Evolutionary conservation across 2,888 invertebrate genomes (phyloP).

Genomic region (Oxystoma pomonae): DNA sequence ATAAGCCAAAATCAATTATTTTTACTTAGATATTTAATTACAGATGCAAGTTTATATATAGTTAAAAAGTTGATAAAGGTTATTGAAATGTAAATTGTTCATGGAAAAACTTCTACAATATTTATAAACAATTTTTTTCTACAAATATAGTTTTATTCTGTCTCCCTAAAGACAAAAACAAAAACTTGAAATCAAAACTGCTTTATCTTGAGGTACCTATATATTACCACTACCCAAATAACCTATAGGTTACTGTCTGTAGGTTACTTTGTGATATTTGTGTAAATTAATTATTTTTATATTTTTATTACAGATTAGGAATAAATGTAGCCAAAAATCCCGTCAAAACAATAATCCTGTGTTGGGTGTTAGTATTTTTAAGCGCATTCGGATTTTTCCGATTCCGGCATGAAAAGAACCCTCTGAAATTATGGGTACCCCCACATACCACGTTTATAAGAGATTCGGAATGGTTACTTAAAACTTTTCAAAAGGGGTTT

Average conservation of each 20-base stretch:
- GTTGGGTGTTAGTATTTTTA: conserved; percentile 54
- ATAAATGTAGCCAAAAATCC: conserved; percentile 57
- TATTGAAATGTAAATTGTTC: no score
- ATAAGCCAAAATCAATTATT: no score
- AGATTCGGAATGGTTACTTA: conserved; percentile 70
- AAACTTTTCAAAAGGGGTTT: conserved; percentile 61
- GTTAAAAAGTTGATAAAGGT: no score
- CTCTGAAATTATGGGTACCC: conserved; percentile 73
- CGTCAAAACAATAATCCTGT: conserved; percentile 55
- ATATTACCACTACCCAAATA: no score
- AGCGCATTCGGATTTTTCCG: conserved; percentile 59
- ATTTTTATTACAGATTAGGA: conserved; percentile 52
- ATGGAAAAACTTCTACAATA: no score
- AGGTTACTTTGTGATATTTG: no score
- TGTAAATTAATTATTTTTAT: no score
- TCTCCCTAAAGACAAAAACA: background rate
- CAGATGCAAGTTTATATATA: no score
- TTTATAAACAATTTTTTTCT: no score
- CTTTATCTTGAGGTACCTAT: background rate
- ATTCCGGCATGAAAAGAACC: conserved; percentile 71
- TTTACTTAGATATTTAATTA: no score
- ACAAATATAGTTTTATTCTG: no score
- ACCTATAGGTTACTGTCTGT: no score
- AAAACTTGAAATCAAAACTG: background rate
- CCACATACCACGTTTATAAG: conserved; percentile 63